Percentiles rank a stretch among this genome's conserved stretches.
phyloP scores from a whole-genome alignment of 1,140 invertebrate genomes.

The Epicauta chinensis region DNA sequence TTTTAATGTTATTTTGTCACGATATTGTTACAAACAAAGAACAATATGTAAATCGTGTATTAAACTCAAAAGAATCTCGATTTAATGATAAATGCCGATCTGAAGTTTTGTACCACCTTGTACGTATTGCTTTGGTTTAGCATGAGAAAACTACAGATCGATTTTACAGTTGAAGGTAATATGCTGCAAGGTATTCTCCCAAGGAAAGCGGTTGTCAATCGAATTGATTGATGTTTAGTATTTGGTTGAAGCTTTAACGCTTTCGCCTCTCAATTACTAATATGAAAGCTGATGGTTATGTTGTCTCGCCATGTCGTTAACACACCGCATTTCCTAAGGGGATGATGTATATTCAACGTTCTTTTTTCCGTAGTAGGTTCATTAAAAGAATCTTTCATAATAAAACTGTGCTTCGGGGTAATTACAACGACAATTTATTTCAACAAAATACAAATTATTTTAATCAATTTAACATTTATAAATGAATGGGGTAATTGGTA shows the following conservation, averaged over 20 bases:
- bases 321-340: no score
- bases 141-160: not conserved
- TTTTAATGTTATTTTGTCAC: not conserved
- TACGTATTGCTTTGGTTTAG: not conserved
- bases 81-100: not conserved
- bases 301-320: slow-evolving; percentile 5
- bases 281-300: not conserved
- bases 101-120: not conserved
- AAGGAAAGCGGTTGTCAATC: slow-evolving; percentile 6
- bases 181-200: not conserved
- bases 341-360: no score
- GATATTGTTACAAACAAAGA: not conserved
- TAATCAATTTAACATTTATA: no score
- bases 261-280: slow-evolving; percentile 14
- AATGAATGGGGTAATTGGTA: no score
- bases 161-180: no score
- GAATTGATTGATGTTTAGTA: slow-evolving; percentile 15
- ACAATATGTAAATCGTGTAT: not conserved
- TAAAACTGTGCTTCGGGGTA: no score
- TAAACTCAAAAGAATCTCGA: not conserved
- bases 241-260: slow-evolving; percentile 2
- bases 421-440: no score
- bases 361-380: no score
- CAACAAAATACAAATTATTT: no score
- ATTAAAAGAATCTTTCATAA: no score